A percentile compares a stretch with the other conserved stretches of the same genome.
Evolutionary conservation across 2,888 invertebrate genomes (phyloP).

Genomic region (Chesias legatella): DNA sequence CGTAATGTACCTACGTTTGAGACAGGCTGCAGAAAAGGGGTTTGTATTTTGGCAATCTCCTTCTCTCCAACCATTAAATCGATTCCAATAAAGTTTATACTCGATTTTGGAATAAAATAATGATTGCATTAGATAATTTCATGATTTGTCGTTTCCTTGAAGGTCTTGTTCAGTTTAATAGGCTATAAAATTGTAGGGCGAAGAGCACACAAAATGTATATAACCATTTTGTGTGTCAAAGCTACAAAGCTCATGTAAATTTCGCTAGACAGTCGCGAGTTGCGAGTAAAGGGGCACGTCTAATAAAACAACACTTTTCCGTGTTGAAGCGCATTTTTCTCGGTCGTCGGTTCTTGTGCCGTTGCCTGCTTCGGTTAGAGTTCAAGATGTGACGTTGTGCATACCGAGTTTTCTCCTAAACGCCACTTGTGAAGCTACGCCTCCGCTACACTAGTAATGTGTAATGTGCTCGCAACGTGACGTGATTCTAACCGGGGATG

Average conservation of each 20-base stretch:
- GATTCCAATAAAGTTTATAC: conserved; percentile 36
- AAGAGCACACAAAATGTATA: conserved; percentile 23
- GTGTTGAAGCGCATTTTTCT: conserved; percentile 24
- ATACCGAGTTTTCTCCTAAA: conserved; percentile 32
- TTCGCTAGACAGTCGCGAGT: conserved; percentile 29
- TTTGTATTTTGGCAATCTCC: no score
- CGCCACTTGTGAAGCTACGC: conserved; percentile 31
- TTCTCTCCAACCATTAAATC: conserved; percentile 23
- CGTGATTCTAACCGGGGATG: conserved; percentile 28
- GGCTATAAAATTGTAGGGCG: conserved; percentile 42
- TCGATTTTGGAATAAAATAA: conserved; percentile 39
- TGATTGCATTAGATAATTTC: conserved; percentile 42
- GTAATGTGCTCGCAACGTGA: conserved; percentile 30
- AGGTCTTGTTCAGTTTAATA: conserved; percentile 46
- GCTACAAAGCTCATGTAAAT: conserved; percentile 33
- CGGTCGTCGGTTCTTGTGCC: conserved; percentile 17
- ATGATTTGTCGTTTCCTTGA: conserved; percentile 46
- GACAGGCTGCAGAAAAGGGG: no score
- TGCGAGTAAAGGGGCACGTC: conserved; percentile 32
- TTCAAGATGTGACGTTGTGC: conserved; percentile 29
- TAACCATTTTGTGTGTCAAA: no score
- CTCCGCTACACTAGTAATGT: conserved; percentile 19
- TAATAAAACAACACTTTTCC: conserved; percentile 36
- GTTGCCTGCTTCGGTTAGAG: conserved; percentile 9
- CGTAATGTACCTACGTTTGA: no score